Evolutionary conservation across 2,888 invertebrate genomes (phyloP).

Genomic region (Plebejus argus): DNA sequence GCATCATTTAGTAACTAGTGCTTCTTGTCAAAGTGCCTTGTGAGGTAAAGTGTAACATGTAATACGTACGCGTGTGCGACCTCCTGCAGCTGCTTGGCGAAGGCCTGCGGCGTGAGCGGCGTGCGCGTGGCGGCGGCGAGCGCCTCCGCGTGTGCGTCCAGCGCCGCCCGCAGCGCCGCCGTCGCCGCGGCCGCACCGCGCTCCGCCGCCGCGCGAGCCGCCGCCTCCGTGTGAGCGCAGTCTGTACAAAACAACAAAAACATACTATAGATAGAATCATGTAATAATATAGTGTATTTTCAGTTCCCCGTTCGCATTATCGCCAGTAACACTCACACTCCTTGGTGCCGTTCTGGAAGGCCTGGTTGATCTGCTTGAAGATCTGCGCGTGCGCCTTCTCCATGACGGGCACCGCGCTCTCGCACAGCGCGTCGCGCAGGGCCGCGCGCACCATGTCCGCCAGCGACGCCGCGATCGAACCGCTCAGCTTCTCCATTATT

Average conservation of each 20-base stretch:
- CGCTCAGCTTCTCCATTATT: conserved; percentile 87
- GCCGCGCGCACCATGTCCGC: conserved; percentile 87
- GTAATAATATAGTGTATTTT: no score
- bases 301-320: not conserved
- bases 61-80: conserved; percentile 55
- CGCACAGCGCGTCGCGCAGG: conserved; percentile 89
- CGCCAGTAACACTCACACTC: conserved; percentile 85
- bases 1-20: not conserved
- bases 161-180: conserved; percentile 55
- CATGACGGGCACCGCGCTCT: conserved; percentile 90
- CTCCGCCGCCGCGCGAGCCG: conserved; percentile 66
- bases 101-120: conserved; percentile 45
- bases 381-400: conserved; percentile 92
- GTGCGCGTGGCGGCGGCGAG: conserved; percentile 49
- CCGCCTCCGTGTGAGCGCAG: conserved; percentile 60
- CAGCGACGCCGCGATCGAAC: conserved; percentile 84
- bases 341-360: conserved; percentile 92
- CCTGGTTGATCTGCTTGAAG: conserved; percentile 93
- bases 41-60: not conserved
- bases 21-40: not conserved
- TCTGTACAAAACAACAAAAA: not conserved
- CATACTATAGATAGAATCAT: no score
- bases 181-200: conserved; percentile 57
- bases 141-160: conserved; percentile 59
- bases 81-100: conserved; percentile 54